Base-by-base conservation (phyloP, 2,888 invertebrate species). In the Resseliella maxima region DNA sequence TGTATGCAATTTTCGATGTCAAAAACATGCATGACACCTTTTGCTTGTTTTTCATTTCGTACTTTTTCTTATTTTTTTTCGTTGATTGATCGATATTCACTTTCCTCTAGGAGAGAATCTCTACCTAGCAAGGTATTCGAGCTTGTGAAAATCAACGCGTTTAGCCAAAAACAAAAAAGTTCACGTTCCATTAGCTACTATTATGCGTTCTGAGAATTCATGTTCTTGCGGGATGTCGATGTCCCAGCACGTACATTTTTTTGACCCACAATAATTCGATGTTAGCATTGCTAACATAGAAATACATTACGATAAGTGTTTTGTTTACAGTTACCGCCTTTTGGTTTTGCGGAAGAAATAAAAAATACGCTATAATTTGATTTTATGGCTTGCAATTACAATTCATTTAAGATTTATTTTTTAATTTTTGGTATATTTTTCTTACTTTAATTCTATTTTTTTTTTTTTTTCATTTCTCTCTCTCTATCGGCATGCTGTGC, bases 251-350 rank as follows among this genome's bases (percentile, higher is more conserved):
- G n/a, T 24, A 59, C 59, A 41, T 59, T 24, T 50, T 15, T 2
- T 50, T 2, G 46, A 15, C 2, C 8, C 46, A 50, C 15, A 50
- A 2, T 15, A 18, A 50, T 15, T 50, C 46, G 46, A 41, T 8
- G 15, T 12, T 12, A 50, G 50, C 50, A 18, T 8, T 18, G 59
- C 24, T 24, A 12, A 59, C n/a, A n/a, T n/a, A n/a, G n/a, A n/a
- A n/a, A n/a, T 72, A 59, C 59, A 50, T 50, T 59, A 72, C 72
- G 72, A 72, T 72, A 72, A 72, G 72, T 72, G 72, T 15, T 72
- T 72, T 72, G 72, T 72, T 72, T 72, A 35, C 72, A 72, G 35
- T 72, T 35, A 12, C 59, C 50, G 50, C 27, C 24, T 59, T 24
- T 72, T 18, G 0, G 31, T 5, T 31, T 35, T 8, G 50, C 10